Evolutionary conservation across 2,797 vertebrate species (phyloP), one percentile per base, ranked within the genome.

Genomic region (Sparidentex hasta): DNA sequence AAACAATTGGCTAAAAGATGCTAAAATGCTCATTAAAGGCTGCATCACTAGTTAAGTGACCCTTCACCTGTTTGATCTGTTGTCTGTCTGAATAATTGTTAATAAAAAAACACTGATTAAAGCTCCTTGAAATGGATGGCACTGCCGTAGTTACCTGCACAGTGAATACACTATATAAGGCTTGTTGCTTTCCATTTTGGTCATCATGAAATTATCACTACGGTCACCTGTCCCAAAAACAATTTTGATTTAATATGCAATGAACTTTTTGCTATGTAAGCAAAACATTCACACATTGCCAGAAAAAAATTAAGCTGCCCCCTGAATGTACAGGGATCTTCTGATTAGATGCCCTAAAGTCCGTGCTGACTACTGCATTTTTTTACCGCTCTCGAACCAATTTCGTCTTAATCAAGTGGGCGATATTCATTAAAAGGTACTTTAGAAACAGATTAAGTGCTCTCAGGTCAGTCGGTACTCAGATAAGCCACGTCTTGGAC

Each of bases 341-440:
- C 73, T 81, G 83, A 91, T 88, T 81, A 81, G 87, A 85, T 77
- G 68, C 51, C 55, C 50, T 80, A 82, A 89, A 86, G 76, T 63
- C 20, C 67, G 21, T 70, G 88, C 90, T 84, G 87, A 91, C 85
- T 68, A 48, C 65, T 76, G 83, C 81, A 70, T 74, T 90, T 83
- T 83, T 33, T 55, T 56, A 57, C 29, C 11, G 27, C 58, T 76
- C 72, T 78, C 63, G 44, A 88, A 83, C 67, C 7, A 38, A 75
- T 61, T 74, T 87, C 0, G n/a, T 82, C 76, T 83, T 74, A 84
- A 89, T 87, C 56, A 68, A 81, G 73, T 72, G 46, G 78, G 77
- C 44, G 50, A 85, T 81, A 81, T 78, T 87, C 78, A 92, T 91
- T 87, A 86, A 90, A 89, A 74, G 67, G 58, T 68, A 75, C 71